Percentiles rank a stretch among this genome's conserved stretches.
Evolutionary conservation across 2,797 vertebrate species (phyloP).

Genomic region (Crenuchus spilurus): DNA sequence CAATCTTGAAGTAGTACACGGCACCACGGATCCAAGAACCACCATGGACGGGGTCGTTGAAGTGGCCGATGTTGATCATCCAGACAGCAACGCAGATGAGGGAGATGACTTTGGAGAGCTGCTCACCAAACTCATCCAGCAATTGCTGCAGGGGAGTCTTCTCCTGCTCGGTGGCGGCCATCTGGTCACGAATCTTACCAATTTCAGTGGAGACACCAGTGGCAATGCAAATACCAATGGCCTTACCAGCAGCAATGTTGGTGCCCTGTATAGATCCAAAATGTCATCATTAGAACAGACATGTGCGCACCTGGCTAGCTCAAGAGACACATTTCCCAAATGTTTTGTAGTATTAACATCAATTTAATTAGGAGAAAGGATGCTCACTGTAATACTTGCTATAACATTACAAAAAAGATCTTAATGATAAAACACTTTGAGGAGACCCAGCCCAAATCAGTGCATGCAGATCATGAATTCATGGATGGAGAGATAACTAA

Average conservation of each 20-base stretch:
- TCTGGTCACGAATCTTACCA: constrained; percentile 95
- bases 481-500: not conserved
- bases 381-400: no score
- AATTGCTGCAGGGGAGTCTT: constrained; percentile 96
- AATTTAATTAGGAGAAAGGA: no score
- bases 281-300: no score
- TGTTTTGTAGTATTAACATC: no score
- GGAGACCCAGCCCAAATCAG: no score
- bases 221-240: constrained; percentile 85
- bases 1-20: constrained; percentile 97
- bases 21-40: constrained; percentile 95
- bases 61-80: constrained; percentile 97
- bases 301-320: no score
- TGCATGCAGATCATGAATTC: not conserved
- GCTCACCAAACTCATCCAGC: constrained; percentile 94
- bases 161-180: constrained; percentile 95
- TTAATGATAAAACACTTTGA: no score
- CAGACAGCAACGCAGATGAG: constrained; percentile 95
- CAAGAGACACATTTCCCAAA: no score
- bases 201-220: constrained; percentile 92
- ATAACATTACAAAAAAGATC: no score
- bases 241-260: constrained; percentile 92
- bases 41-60: constrained; percentile 93
- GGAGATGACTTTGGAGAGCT: constrained; percentile 95
- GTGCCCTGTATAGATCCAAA: constrained; percentile 86